Evolutionary conservation across 2,113 vertebrate species (phyloP).

Genomic region (Centropristis striata): DNA sequence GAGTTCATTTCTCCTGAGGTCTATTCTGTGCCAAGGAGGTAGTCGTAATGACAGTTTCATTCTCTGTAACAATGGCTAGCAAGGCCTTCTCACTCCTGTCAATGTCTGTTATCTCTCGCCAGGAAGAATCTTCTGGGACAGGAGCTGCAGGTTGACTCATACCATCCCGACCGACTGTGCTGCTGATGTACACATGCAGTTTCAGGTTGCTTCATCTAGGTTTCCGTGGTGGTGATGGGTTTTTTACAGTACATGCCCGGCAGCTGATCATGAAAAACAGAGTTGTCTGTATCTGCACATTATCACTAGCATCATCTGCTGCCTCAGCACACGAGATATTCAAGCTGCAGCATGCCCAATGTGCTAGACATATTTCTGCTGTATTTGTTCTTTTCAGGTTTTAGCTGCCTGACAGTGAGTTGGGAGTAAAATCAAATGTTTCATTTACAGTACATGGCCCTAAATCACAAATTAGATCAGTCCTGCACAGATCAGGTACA

Average conservation of each 20-base stretch:
- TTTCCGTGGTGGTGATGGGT: neutral
- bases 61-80: slow-evolving; percentile 79
- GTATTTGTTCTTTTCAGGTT: neutral
- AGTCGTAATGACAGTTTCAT: slow-evolving; percentile 76
- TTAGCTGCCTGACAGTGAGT: neutral
- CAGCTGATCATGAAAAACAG: neutral
- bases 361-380: neutral
- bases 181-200: neutral
- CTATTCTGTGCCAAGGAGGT: slow-evolving; percentile 59
- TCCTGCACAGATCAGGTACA: too few relatives aligned
- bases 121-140: slow-evolving; percentile 58
- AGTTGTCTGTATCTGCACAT: neutral
- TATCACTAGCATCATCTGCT: neutral
- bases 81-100: slow-evolving; percentile 83
- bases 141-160: slow-evolving; percentile 4
- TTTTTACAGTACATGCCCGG: neutral
- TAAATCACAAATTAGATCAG: neutral
- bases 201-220: neutral
- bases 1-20: slow-evolving; percentile 64
- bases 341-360: neutral
- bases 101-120: slow-evolving; percentile 82
- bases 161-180: neutral
- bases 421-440: neutral
- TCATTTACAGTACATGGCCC: too few relatives aligned
- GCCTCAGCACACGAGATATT: neutral